Percentiles rank a stretch among this genome's conserved stretches.
Conservation (phyloP, 2,113 vertebrate species). For the Collichthys lucidus region DNA sequence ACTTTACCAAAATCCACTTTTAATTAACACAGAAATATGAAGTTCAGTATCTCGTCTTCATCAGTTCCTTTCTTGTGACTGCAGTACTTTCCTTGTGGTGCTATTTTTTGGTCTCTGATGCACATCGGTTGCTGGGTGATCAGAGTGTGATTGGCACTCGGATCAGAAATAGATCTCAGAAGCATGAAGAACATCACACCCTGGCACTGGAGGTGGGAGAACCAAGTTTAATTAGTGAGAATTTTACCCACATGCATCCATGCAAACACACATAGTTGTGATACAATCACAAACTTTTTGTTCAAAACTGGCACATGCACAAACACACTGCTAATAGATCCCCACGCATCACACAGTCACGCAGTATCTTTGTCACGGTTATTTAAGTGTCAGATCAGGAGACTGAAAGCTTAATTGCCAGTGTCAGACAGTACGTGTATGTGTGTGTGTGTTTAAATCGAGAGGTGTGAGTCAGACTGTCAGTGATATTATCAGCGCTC, state of each 20-base stretch:
- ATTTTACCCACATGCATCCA: conserved; percentile 50
- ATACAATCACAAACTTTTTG: conserved; percentile 31
- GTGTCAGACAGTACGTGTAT: conserved; percentile 43
- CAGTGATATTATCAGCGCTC: conserved; percentile 42
- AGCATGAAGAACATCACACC: conserved; percentile 77
- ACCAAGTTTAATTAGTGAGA: conserved; percentile 68
- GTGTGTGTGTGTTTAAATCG: conserved; percentile 25
- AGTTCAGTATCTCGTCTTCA: conserved; percentile 2
- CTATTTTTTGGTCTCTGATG: conserved; percentile 47
- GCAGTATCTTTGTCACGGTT: conserved; percentile 54
- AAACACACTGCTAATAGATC: conserved; percentile 16
- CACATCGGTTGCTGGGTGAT: conserved; percentile 57
- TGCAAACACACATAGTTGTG: conserved; percentile 27
- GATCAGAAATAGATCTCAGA: conserved; percentile 77
- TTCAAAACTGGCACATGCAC: conserved; percentile 13
- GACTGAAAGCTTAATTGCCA: conserved; percentile 54
- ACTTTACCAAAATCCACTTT: conserved; percentile 25
- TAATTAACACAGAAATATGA: conserved; percentile 14
- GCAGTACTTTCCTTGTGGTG: conserved; percentile 24
- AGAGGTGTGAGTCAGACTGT: conserved; percentile 50
- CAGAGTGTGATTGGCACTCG: conserved; percentile 75
- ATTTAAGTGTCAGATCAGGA: conserved; percentile 56
- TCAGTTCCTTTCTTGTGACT: conserved; percentile 22
- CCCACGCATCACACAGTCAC: conserved; percentile 16
- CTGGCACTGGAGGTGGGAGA: conserved; percentile 68